These are phyloP conservation scores for Deroplatys truncata DNA, from an alignment of 2,888 invertebrate species.

Conservation along the genomic window DNA sequence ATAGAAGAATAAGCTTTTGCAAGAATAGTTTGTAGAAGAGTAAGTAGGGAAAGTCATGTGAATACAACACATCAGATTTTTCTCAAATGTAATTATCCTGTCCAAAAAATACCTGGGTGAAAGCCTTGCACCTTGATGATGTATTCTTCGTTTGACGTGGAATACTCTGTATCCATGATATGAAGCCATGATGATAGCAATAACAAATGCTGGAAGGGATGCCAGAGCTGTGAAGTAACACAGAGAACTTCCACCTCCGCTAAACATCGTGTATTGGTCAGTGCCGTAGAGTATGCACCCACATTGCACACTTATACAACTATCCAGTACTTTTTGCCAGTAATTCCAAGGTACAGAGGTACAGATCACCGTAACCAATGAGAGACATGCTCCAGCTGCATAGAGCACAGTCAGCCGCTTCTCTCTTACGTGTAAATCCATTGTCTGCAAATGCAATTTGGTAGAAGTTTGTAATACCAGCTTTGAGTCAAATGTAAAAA, in stretches of 20 bases:
- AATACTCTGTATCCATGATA: constrained; percentile 43
- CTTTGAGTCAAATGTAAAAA: too few species aligned
- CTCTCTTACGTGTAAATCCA: constrained; percentile 1
- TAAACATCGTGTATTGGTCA: constrained; percentile 41
- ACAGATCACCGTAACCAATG: constrained; percentile 11
- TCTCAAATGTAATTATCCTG: too few species aligned
- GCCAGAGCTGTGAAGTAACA: constrained; percentile 40
- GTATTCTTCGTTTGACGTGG: not conserved
- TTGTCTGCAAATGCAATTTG: not conserved
- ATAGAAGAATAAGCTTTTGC: too few species aligned
- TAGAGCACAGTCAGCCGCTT: constrained; percentile 13
- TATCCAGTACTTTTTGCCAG: constrained; percentile 28
- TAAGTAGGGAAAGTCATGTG: too few species aligned
- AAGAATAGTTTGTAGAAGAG: too few species aligned
- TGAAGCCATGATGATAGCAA: constrained; percentile 37
- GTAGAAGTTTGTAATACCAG: too few species aligned
- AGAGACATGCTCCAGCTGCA: not conserved
- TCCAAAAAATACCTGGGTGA: not conserved
- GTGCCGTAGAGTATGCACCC: constrained; percentile 44
- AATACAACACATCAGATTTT: too few species aligned
- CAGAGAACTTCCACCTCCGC: constrained; percentile 43
- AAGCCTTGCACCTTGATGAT: not conserved
- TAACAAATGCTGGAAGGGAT: constrained; percentile 38
- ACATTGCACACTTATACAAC: constrained; percentile 37
- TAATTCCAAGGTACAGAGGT: constrained; percentile 22